These are phyloP conservation scores for Nothocercus nigrocapillus DNA, from an alignment of 2,113 vertebrate genomes.

Conservation along the genomic window DNA sequence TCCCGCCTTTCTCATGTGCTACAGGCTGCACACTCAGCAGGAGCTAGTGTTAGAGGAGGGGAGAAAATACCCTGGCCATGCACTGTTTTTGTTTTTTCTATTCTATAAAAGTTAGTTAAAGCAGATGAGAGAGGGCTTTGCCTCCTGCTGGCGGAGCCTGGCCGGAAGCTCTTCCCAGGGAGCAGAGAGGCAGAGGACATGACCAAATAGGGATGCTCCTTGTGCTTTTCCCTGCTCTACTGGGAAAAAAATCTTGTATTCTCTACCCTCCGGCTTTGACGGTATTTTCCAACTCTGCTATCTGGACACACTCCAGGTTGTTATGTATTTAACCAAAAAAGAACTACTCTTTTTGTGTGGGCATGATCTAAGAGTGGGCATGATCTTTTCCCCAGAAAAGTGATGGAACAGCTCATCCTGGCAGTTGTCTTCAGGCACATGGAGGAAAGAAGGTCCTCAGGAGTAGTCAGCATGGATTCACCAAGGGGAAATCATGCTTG, in stretches of 20 bases:
- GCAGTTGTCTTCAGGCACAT: too few species aligned
- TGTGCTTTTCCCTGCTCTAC: not conserved
- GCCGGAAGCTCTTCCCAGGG: not conserved
- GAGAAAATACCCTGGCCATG: not conserved
- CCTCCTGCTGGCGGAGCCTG: not conserved
- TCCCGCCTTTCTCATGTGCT: not conserved
- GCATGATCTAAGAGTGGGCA: not conserved
- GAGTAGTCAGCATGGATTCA: too few species aligned
- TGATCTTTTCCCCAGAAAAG: too few species aligned
- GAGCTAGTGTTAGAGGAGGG: not conserved
- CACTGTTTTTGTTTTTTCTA: not conserved
- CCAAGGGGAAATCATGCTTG: too few species aligned
- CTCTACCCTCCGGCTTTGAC: not conserved
- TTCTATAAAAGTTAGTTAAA: not conserved
- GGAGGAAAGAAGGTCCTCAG: too few species aligned
- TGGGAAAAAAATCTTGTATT: not conserved
- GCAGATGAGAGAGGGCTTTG: not conserved
- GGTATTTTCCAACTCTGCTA: not conserved
- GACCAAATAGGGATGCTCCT: not conserved
- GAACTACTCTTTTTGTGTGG: not conserved
- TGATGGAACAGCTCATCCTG: too few species aligned
- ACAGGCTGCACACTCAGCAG: not conserved
- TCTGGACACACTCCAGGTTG: not conserved
- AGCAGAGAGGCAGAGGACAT: not conserved
- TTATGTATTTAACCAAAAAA: not conserved